These are phyloP conservation scores for Paramormyrops hopkinsi DNA, from an alignment of 2,797 vertebrate species.

Conservation along the genomic window DNA sequence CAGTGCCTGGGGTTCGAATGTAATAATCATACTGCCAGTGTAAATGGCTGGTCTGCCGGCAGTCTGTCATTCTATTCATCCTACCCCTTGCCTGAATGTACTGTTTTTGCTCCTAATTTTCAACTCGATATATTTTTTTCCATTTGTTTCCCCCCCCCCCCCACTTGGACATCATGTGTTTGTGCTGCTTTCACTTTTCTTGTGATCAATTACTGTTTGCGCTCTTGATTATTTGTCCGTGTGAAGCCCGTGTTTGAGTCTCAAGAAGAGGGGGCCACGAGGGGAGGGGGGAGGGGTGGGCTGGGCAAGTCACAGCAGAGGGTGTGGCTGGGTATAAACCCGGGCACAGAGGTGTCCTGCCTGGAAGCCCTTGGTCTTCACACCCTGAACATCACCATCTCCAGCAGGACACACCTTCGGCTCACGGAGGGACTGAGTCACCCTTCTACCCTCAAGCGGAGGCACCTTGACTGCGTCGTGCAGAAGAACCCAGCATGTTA, in stretches of 20 bases:
- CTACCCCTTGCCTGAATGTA: background rate
- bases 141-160: background rate
- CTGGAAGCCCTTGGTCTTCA: conserved; percentile 49
- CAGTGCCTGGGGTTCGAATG: background rate
- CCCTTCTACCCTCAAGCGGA: conserved; percentile 35
- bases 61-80: background rate
- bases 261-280: background rate
- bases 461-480: conserved; percentile 26
- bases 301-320: conserved; percentile 21
- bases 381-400: conserved; percentile 38
- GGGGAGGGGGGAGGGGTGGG: conserved; percentile 22
- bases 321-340: conserved; percentile 69
- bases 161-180: background rate
- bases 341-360: conserved; percentile 46
- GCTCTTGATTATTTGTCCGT: background rate
- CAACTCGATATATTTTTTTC: background rate
- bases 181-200: background rate
- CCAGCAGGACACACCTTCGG: conserved; percentile 35
- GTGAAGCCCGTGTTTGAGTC: background rate
- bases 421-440: conserved; percentile 34
- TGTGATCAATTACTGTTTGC: conserved; percentile 19
- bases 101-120: background rate
- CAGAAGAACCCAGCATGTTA: conserved; percentile 55
- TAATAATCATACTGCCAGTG: background rate
- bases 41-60: background rate